phyloP scores from a whole-genome alignment of 37 sponge, comb jelly and placozoan species.

The Axinella damicornis region DNA sequence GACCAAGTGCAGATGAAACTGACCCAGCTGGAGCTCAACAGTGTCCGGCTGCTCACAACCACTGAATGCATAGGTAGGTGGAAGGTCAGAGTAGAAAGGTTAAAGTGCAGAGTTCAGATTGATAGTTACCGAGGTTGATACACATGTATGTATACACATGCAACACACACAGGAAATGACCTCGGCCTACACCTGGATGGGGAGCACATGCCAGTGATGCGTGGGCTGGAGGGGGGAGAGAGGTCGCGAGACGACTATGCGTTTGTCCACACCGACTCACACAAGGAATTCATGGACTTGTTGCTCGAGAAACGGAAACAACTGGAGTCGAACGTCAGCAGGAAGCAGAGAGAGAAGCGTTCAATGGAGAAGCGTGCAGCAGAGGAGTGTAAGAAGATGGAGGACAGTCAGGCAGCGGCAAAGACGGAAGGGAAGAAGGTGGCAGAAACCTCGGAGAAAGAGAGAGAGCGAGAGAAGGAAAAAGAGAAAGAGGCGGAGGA shows the following conservation, averaged over 20 bases:
- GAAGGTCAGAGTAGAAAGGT: too few species aligned
- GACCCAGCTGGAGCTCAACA: slow-evolving; percentile 70
- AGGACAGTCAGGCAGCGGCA: neutral
- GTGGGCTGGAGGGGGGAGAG: neutral
- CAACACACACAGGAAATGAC: slow-evolving; percentile 21
- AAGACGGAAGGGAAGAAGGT: neutral
- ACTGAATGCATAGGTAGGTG: slow-evolving; percentile 19
- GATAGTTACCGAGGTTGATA: too few species aligned
- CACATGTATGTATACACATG: neutral
- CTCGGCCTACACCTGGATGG: slow-evolving; percentile 6
- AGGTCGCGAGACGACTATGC: slow-evolving; percentile 18
- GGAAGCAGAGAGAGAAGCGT: slow-evolving; percentile 4
- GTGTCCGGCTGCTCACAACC: slow-evolving; percentile 20
- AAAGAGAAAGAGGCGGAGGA: neutral
- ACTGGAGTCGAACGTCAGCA: slow-evolving; percentile 14
- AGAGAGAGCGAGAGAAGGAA: neutral
- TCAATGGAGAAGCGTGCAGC: neutral
- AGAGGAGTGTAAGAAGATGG: neutral
- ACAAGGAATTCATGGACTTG: slow-evolving; percentile 62
- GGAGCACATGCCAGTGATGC: neutral
- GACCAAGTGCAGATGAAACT: slow-evolving; percentile 81
- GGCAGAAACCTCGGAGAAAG: slow-evolving; percentile 2
- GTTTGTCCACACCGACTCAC: slow-evolving; percentile 43
- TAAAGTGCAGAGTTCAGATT: too few species aligned
- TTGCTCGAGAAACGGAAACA: slow-evolving; percentile 58